These are phyloP conservation scores for Leucoraja erinaceus DNA, from an alignment of 2,113 vertebrate genomes.

Conservation along the genomic window DNA sequence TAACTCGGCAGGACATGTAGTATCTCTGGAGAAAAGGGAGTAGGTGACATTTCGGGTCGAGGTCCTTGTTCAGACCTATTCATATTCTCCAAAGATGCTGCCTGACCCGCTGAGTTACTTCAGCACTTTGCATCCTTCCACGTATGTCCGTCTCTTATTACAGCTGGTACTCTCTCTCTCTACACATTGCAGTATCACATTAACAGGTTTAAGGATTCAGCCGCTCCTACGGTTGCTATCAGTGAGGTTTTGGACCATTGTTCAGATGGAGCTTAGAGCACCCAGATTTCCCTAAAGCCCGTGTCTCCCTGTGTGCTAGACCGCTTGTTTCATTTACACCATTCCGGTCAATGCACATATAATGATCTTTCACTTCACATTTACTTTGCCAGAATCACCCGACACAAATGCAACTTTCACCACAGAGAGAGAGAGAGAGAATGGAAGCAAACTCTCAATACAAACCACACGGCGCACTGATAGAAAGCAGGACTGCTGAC, in stretches of 20 bases:
- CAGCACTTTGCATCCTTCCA: too few species aligned
- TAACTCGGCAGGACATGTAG: too few species aligned
- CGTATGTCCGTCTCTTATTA: too few species aligned
- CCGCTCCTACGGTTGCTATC: not conserved
- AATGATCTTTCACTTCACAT: not conserved
- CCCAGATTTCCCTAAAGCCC: not conserved
- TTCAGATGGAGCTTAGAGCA: not conserved
- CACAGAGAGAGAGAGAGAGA: not conserved
- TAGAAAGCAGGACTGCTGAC: slow-evolving; percentile 7
- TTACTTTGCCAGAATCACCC: not conserved
- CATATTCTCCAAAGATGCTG: too few species aligned
- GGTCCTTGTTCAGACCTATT: too few species aligned
- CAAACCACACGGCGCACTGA: not conserved
- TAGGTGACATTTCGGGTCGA: too few species aligned
- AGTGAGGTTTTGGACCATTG: not conserved
- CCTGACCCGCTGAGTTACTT: too few species aligned
- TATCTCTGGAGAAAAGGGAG: too few species aligned
- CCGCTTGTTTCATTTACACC: not conserved
- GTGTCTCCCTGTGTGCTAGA: not conserved
- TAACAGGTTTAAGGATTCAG: not conserved
- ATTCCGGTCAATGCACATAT: not conserved
- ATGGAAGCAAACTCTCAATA: not conserved
- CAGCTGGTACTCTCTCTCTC: too few species aligned
- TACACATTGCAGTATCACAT: too few species aligned
- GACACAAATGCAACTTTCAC: not conserved